These are phyloP conservation scores for Palythoa grandiflora DNA, from an alignment of 92 coral and sea anemone species.

Conservation along the genomic window DNA sequence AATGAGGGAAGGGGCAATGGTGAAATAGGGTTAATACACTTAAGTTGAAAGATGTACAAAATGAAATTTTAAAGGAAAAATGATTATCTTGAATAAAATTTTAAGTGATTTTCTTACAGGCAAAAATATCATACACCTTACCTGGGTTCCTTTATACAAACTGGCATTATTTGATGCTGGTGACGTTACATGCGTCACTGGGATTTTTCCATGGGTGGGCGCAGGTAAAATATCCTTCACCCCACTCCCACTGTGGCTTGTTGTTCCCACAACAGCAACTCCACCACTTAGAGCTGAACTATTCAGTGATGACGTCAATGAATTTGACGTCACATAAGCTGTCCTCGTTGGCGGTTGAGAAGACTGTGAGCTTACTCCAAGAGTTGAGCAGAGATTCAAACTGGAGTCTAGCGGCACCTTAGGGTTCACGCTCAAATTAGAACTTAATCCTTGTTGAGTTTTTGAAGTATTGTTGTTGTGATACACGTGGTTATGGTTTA, in stretches of 20 bases:
- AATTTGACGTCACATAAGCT: constrained; percentile 64
- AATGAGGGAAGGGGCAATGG: too few species aligned
- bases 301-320: constrained; percentile 60
- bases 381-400: constrained; percentile 73
- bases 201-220: constrained; percentile 53
- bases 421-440: constrained; percentile 49
- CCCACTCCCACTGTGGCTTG: constrained; percentile 51
- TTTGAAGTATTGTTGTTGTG: constrained; percentile 52
- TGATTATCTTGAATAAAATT: neutral
- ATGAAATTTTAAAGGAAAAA: neutral
- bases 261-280: constrained; percentile 49
- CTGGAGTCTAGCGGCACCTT: constrained; percentile 79
- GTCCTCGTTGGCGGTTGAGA: constrained; percentile 61
- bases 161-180: constrained; percentile 51
- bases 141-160: constrained; percentile 64
- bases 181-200: constrained; percentile 67
- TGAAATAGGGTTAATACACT: too few species aligned
- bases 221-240: constrained; percentile 84
- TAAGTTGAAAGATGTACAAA: neutral
- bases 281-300: constrained; percentile 59
- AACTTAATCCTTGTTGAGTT: constrained; percentile 50
- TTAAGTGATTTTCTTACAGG: too few species aligned
- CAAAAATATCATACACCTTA: neutral
- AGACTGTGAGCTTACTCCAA: constrained; percentile 68
- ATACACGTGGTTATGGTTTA: constrained; percentile 60